phyloP scores from a whole-genome alignment of 2,888 invertebrate genomes.

The Andrena dorsata region DNA sequence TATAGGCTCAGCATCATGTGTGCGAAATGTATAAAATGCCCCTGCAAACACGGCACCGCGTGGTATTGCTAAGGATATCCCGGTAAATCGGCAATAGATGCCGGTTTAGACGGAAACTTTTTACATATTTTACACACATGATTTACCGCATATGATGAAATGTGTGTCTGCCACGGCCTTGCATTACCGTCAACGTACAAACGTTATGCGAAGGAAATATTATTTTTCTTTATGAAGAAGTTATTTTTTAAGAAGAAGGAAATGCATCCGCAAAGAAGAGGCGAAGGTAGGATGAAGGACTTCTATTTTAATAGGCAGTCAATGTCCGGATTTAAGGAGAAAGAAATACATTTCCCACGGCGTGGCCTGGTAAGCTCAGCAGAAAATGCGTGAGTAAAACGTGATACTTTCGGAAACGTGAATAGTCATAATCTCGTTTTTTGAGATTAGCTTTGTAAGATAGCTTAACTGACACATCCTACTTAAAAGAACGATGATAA shows the following conservation, averaged over 20 bases:
- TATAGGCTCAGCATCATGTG: conserved; percentile 57
- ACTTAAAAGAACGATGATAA: conserved; percentile 66
- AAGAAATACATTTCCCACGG: conserved; percentile 53
- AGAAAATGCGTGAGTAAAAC: conserved; percentile 57
- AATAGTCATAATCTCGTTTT: conserved; percentile 71
- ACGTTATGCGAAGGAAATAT: conserved; percentile 70
- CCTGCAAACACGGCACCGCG: too few species aligned
- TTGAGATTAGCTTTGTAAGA: conserved; percentile 76
- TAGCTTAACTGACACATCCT: conserved; percentile 65
- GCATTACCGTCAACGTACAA: conserved; percentile 79
- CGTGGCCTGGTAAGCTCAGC: conserved; percentile 63
- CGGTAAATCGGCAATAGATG: conserved; percentile 6
- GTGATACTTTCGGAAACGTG: conserved; percentile 69
- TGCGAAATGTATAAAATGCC: conserved; percentile 61
- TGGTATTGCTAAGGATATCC: conserved; percentile 17
- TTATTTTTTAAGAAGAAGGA: conserved; percentile 72
- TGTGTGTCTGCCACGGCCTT: conserved; percentile 76
- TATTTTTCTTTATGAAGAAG: conserved; percentile 76
- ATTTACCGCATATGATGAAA: conserved; percentile 70
- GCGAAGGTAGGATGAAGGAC: conserved; percentile 64
- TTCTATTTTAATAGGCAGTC: conserved; percentile 77
- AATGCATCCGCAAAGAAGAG: conserved; percentile 57
- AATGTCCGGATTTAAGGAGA: conserved; percentile 62
- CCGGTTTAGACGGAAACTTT: conserved; percentile 50
- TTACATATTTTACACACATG: conserved; percentile 76